phyloP scores from a whole-genome alignment of 2,888 invertebrate genomes.

The Limnephilus marmoratus region DNA sequence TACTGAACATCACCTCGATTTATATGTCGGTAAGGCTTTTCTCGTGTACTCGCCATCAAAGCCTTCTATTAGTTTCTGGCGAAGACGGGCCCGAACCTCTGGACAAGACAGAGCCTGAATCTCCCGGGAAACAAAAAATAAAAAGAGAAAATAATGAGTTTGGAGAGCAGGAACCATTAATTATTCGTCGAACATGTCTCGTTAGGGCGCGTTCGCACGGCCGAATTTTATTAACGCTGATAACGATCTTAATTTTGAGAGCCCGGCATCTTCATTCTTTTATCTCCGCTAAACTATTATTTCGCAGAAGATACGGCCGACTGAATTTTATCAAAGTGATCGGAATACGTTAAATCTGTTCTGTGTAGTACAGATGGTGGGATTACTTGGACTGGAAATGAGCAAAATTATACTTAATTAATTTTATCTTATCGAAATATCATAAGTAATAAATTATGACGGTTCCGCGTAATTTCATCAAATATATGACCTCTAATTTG shows the following conservation, averaged over 20 bases:
- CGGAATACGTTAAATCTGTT: not conserved
- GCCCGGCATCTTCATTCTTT: conserved; percentile 34
- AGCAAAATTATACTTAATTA: not conserved
- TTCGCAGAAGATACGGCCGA: conserved; percentile 10
- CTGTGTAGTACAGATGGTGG: not conserved
- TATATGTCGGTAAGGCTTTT: not conserved
- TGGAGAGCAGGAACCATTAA: conserved; percentile 50
- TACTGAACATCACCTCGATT: not conserved
- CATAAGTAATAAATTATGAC: not conserved
- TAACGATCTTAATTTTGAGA: conserved; percentile 56
- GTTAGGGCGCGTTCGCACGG: conserved; percentile 59
- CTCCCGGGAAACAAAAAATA: conserved; percentile 4
- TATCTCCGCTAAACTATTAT: not conserved
- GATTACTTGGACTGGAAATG: not conserved
- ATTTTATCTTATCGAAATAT: not conserved
- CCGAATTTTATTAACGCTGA: conserved; percentile 58
- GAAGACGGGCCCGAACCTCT: not conserved
- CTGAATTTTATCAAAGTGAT: conserved; percentile 39
- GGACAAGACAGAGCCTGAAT: not conserved
- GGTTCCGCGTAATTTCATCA: not conserved
- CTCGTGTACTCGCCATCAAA: not conserved
- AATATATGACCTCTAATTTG: not conserved
- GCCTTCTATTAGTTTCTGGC: not conserved
- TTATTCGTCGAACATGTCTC: conserved; percentile 57
- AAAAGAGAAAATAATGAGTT: conserved; percentile 5